These are phyloP conservation scores for Mesoclemmys tuberculata DNA, from an alignment of 2,113 vertebrate genomes.

Conservation along the genomic window DNA sequence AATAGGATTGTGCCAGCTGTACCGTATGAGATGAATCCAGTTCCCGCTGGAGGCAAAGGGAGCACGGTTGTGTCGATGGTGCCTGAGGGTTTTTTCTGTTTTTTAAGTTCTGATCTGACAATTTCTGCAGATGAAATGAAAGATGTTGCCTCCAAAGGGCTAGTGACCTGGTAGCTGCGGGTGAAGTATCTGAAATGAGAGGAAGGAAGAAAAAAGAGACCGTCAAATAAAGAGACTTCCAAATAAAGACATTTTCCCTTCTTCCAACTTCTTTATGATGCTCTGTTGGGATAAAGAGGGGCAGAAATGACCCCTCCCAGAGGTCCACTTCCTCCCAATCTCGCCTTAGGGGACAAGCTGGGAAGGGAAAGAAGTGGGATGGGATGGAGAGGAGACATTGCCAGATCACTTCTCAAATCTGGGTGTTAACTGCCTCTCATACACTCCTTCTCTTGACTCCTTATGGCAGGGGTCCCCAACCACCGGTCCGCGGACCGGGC, in stretches of 20 bases:
- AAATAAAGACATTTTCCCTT: not conserved
- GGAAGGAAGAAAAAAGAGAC: not conserved
- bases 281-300: not conserved
- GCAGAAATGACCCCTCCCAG: not conserved
- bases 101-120: not conserved
- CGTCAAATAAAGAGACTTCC: not conserved
- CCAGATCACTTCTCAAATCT: not conserved
- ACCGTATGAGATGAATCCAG: rapidly evolving
- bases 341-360: not conserved
- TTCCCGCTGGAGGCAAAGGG: no score
- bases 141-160: not conserved
- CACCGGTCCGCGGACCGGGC: no score
- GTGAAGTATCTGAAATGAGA: not conserved
- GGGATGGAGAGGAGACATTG: not conserved
- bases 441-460: not conserved
- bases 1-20: rapidly evolving
- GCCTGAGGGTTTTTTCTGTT: not conserved
- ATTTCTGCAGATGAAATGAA: not conserved
- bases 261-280: not conserved
- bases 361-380: not conserved
- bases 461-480: no score
- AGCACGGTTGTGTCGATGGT: not conserved
- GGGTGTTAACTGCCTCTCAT: not conserved
- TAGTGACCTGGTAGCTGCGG: not conserved
- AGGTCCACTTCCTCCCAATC: not conserved